Evolutionary conservation across 1,140 invertebrate genomes (phyloP).

Genomic region (Periplaneta americana): DNA sequence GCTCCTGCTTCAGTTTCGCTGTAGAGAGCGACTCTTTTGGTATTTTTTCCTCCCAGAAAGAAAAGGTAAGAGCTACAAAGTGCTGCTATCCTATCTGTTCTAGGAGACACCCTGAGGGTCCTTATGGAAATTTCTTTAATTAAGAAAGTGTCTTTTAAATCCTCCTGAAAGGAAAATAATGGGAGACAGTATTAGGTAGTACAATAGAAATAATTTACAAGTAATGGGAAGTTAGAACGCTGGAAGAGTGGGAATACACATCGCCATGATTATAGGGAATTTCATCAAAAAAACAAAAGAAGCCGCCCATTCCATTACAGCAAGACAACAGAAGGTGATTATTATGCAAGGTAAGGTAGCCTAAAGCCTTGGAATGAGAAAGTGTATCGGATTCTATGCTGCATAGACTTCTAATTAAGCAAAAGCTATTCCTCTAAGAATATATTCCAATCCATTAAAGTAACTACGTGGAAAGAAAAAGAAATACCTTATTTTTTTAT

Average conservation of each 20-base stretch:
- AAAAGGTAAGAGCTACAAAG: background rate
- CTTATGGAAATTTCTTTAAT: constrained; percentile 13
- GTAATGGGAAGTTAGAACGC: background rate
- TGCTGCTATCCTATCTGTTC: background rate
- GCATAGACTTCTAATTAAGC: no score
- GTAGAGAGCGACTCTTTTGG: no score
- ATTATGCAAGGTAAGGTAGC: background rate
- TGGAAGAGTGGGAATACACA: background rate
- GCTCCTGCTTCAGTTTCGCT: no score
- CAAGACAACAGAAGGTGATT: background rate
- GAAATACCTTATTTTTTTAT: no score
- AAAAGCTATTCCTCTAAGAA: no score
- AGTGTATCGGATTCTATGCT: background rate
- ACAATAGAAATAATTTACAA: background rate
- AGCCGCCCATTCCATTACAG: background rate
- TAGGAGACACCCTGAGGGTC: background rate
- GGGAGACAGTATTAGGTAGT: background rate
- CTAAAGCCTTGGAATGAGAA: background rate
- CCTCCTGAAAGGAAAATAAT: background rate
- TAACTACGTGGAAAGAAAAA: no score
- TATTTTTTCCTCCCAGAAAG: no score
- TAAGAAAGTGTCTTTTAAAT: constrained; percentile 14
- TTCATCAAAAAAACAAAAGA: background rate
- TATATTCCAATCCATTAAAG: no score
- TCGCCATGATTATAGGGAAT: background rate